Base-by-base conservation (phyloP, 2,113 vertebrate genomes). In the Lagopus leucura region DNA sequence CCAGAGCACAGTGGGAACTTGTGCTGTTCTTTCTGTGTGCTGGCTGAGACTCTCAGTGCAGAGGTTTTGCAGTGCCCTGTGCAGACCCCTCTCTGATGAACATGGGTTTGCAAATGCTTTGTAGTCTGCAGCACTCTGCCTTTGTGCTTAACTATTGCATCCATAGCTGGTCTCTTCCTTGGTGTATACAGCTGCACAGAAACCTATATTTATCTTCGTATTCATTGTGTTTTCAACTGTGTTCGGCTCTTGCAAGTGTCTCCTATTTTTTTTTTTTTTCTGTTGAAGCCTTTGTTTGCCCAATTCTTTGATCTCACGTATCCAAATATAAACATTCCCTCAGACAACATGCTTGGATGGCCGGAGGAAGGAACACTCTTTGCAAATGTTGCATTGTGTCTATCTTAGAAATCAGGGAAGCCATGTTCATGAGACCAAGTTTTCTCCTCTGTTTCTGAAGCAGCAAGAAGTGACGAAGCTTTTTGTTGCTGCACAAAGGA, bases 251-350 rank as follows among this genome's bases (percentile, higher is more conserved):
- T 66, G 48, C 18, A 70, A 92, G 67, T 76, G 60, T 77, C 75
- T 79, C 82, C 42, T 93, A 74, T 92, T 94, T 88, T 60, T 96
- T 93, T 96, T 93, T 34, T 89, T 18, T 89, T 94, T 95, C 64
- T 87, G 81, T 38, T 40, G 61, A 93, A 94, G 81, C 43, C 63
- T 91, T 90, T 94, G 89, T 93, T 89, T 1, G 1, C 74, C 45
- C 22, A 17, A 87, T 58, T 82, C 89, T 94, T 96, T 96, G 92
- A 93, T 96, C 86, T 95, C 27, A 45, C 0, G 0, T 79, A 65
- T 27, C 21, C 74, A 58, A 90, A 86, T 45, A 79, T 54, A 96
- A 96, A 87, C 87, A 89, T 28, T 90, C 71, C 82, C 69, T 67
- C 54, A 55, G 91, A 74, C 57, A 28, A 57, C 36, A 25, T 60